phyloP scores from a whole-genome alignment of 2,113 vertebrate species.

The Solea senegalensis region DNA sequence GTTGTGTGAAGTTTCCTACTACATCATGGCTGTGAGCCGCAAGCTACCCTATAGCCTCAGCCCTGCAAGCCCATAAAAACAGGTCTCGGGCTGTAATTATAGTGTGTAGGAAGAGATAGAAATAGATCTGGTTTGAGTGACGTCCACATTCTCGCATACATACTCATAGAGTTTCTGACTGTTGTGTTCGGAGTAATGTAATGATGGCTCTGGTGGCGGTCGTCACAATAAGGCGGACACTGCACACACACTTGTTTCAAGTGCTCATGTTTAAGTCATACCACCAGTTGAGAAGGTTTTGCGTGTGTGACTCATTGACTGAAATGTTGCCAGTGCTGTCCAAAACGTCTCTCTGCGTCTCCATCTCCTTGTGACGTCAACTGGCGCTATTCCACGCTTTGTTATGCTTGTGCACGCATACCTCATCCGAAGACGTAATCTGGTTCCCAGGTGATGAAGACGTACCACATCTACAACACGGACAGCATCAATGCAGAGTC shows the following conservation, averaged over 20 bases:
- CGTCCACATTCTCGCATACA: slow-evolving; percentile 38
- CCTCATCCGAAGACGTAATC: neutral
- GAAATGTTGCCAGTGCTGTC: neutral
- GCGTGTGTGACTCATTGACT: neutral
- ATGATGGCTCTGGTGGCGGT: slow-evolving; percentile 57
- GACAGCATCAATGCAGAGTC: slow-evolving; percentile 98
- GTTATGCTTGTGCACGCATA: slow-evolving; percentile 16
- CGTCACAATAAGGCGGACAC: slow-evolving; percentile 64
- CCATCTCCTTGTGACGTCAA: neutral
- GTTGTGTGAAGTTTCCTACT: slow-evolving; percentile 37
- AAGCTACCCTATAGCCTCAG: slow-evolving; percentile 4
- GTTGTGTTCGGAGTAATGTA: slow-evolving; percentile 29
- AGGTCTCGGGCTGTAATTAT: slow-evolving; percentile 65
- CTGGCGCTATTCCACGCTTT: slow-evolving; percentile 8
- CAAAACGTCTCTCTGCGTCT: neutral
- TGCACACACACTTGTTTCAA: slow-evolving; percentile 47
- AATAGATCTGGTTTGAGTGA: slow-evolving; percentile 71
- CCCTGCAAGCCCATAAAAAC: slow-evolving; percentile 55
- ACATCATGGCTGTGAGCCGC: slow-evolving; percentile 16
- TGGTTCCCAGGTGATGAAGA: slow-evolving; percentile 94
- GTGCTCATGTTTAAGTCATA: slow-evolving; percentile 37
- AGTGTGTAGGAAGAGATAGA: slow-evolving; percentile 59
- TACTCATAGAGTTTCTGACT: slow-evolving; percentile 32
- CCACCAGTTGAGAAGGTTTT: slow-evolving; percentile 10
- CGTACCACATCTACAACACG: slow-evolving; percentile 98